Conservation (phyloP, 2,888 invertebrate genomes). For the Trichopoda pennipes region DNA sequence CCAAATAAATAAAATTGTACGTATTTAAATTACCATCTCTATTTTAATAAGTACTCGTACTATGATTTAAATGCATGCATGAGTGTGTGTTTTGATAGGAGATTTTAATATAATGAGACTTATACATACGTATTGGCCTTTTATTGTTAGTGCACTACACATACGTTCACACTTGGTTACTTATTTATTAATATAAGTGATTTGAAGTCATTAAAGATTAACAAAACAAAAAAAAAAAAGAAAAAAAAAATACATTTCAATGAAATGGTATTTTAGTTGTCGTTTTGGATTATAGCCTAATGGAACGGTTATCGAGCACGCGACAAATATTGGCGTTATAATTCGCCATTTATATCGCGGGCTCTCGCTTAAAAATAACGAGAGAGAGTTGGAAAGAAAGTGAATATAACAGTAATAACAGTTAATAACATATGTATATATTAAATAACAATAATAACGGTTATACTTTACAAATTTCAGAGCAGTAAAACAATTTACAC, state of each 20-base stretch:
- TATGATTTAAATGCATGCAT: neutral
- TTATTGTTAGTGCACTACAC: neutral
- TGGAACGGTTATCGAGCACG: conserved; percentile 65
- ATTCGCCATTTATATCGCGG: conserved; percentile 64
- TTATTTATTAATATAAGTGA: conserved; percentile 5
- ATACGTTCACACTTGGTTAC: neutral
- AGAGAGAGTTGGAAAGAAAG: conserved; percentile 11
- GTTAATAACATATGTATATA: neutral
- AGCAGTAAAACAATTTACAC: neutral
- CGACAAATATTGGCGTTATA: conserved; percentile 62
- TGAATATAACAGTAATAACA: conserved; percentile 4
- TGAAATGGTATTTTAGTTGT: conserved; percentile 63
- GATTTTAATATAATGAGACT: conserved; percentile 8
- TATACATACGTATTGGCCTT: neutral
- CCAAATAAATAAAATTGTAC: too few species aligned
- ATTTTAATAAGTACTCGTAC: neutral
- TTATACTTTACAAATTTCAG: neutral
- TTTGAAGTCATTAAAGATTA: conserved; percentile 31
- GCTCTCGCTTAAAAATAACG: conserved; percentile 36
- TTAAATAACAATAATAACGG: neutral
- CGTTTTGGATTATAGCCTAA: conserved; percentile 64
- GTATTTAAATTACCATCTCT: too few species aligned
- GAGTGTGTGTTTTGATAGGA: neutral
- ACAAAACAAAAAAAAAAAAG: conserved; percentile 4
- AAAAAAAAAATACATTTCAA: neutral